Evolutionary conservation across 1,140 invertebrate species (phyloP), one percentile per base, ranked within the genome.

Genomic region (Lerema accius): DNA sequence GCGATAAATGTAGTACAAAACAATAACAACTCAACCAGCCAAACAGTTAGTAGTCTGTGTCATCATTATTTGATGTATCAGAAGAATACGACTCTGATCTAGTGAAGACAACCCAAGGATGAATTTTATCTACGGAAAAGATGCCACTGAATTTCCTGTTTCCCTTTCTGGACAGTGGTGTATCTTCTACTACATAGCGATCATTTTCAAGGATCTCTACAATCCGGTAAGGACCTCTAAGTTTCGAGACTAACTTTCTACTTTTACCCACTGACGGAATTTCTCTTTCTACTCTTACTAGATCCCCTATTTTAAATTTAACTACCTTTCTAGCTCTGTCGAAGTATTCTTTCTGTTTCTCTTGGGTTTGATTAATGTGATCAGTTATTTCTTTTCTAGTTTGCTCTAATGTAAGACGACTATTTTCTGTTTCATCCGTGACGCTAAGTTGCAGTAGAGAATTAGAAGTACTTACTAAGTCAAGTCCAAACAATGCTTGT

Each of bases 211-310:
- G 11, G 39, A 62, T 10, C 17, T 62, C 15, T 3, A 11, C 28
- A 5, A 77, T 37, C 5, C 67, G 39, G 40, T 69, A 74, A 16
- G 71, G 69, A 0, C 74, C 69, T 39, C 63, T 61, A 7, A 62
- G 59, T 61, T 72, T 71, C 6, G 63, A 64, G 6, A 76, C 6
- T 35, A 76, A 19, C 51, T 76, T 76, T 15, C 48, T 43, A 46
- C 59, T 63, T 63, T 63, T 50, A 7, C 65, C 65, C 5, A 14
- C 28, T 19, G 56, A 45, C 23, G 60, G 60, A n/a, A 67, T 43
- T 11, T 63, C 46, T 23, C 60, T 56, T 45, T 63, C 59, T 26
- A 67, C 39, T 11, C 60, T 56, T 6, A 67, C 65, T 45, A 67
- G 23, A 10, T 67, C 53, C 15, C 65, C 65, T 9, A 55, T 23